Conservation (phyloP, 2,113 vertebrate genomes). For the Grallaria varia region DNA sequence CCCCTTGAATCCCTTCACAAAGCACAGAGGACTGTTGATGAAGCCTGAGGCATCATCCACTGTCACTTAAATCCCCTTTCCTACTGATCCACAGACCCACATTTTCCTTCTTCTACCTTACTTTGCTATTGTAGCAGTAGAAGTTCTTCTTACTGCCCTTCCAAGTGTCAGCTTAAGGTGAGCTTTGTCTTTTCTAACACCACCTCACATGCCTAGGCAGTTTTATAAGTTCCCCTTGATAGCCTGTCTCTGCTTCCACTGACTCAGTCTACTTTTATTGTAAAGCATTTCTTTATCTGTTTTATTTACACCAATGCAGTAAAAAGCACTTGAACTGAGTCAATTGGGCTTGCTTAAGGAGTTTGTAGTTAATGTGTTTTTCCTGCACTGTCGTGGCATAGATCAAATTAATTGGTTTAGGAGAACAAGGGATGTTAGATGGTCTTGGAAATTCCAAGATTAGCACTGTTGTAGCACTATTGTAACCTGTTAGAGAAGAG, state of each 20-base stretch:
- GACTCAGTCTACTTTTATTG: background rate
- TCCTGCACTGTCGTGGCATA: background rate
- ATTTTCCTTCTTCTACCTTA: background rate
- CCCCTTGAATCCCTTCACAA: rapidly evolving
- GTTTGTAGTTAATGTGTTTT: background rate
- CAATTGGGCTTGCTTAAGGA: background rate
- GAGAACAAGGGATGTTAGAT: background rate
- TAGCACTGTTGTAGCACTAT: background rate
- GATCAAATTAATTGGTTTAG: background rate
- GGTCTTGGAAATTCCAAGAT: background rate
- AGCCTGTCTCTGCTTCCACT: background rate
- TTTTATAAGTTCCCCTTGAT: background rate
- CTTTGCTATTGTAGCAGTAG: background rate
- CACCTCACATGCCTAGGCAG: background rate
- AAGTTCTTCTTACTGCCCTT: background rate
- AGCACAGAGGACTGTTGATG: background rate
- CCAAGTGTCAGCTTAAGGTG: background rate
- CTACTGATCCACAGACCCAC: background rate
- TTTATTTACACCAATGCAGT: background rate
- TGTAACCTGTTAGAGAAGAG: background rate
- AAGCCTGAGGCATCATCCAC: background rate
- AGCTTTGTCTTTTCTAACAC: background rate
- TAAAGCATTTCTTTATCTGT: background rate
- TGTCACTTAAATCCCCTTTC: background rate
- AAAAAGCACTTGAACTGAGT: background rate